Conservation (phyloP, 2,888 invertebrate species). For the Cantharis lateralis region DNA sequence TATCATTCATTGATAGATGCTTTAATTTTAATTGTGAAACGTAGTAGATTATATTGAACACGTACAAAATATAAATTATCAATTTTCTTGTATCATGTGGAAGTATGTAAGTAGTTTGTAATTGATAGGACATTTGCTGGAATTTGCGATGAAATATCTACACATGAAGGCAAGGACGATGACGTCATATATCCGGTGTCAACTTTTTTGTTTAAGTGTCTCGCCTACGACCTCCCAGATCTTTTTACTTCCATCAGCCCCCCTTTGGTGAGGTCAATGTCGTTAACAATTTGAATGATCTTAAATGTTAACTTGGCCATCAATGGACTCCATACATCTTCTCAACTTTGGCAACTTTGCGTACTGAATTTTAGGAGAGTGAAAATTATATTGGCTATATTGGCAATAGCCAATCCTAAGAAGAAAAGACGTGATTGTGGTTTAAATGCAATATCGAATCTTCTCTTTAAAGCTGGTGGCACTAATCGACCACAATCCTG, state of each 20-base stretch:
- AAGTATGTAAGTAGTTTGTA: background rate
- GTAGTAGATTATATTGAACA: background rate
- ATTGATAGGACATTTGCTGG: slow-evolving; percentile 15
- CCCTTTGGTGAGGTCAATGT: slow-evolving; percentile 31
- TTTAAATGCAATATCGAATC: background rate
- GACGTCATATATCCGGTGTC: slow-evolving; percentile 44
- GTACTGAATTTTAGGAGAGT: background rate
- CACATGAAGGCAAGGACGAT: slow-evolving; percentile 36
- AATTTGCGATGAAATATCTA: slow-evolving; percentile 25
- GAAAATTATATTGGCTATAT: background rate
- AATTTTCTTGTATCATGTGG: background rate
- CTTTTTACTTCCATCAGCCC: slow-evolving; percentile 32
- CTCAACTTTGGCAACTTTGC: background rate
- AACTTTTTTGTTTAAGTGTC: slow-evolving; percentile 38
- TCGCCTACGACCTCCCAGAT: slow-evolving; percentile 33
- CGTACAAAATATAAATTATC: background rate
- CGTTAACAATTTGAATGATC: slow-evolving; percentile 27
- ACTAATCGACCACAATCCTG: slow-evolving; percentile 10
- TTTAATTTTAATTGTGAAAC: background rate
- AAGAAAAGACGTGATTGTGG: slow-evolving; percentile 5
- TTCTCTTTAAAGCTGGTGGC: slow-evolving; percentile 1
- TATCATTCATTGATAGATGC: background rate
- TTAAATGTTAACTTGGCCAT: slow-evolving; percentile 4
- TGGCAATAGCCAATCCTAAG: background rate
- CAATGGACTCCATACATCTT: background rate